Evolutionary conservation across 23 tunicate species (phyloP).

Genomic region (Halocynthia roretzi): DNA sequence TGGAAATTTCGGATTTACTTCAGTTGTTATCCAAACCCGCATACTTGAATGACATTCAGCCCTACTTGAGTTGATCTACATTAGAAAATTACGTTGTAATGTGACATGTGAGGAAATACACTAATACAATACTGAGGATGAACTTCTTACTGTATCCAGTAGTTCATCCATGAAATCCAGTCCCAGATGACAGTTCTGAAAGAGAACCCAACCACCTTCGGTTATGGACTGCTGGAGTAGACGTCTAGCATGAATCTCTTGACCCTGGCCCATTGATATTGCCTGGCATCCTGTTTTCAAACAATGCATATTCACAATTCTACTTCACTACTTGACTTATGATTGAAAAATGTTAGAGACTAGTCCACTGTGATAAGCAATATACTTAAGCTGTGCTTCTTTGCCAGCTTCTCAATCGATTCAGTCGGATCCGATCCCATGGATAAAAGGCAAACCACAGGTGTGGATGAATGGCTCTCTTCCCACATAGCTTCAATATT

Average conservation of each 20-base stretch:
- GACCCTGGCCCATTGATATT: constrained; percentile 98
- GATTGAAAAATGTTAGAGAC: no score
- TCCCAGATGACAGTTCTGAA: constrained; percentile 98
- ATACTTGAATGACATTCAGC: constrained; percentile 45
- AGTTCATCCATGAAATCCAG: constrained; percentile 88
- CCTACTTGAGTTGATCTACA: background rate
- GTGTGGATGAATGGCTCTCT: constrained; percentile 56
- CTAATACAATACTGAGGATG: background rate
- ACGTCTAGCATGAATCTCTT: constrained; percentile 86
- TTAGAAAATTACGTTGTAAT: no score
- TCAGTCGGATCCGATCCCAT: constrained; percentile 99
- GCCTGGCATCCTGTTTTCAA: constrained; percentile 57
- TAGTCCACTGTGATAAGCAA: background rate
- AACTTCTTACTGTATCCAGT: constrained; percentile 64
- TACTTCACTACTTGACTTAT: no score
- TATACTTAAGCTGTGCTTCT: constrained; percentile 59
- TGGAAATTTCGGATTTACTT: constrained; percentile 90
- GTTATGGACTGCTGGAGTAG: constrained; percentile 62
- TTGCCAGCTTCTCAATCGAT: constrained; percentile 90
- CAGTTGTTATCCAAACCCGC: constrained; percentile 89
- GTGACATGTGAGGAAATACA: no score
- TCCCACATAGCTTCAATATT: constrained; percentile 73
- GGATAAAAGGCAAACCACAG: constrained; percentile 85
- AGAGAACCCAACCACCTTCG: constrained; percentile 94
- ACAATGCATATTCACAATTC: no score